Evolutionary conservation across 2,797 vertebrate genomes (phyloP).

Genomic region (Clamator glandarius): DNA sequence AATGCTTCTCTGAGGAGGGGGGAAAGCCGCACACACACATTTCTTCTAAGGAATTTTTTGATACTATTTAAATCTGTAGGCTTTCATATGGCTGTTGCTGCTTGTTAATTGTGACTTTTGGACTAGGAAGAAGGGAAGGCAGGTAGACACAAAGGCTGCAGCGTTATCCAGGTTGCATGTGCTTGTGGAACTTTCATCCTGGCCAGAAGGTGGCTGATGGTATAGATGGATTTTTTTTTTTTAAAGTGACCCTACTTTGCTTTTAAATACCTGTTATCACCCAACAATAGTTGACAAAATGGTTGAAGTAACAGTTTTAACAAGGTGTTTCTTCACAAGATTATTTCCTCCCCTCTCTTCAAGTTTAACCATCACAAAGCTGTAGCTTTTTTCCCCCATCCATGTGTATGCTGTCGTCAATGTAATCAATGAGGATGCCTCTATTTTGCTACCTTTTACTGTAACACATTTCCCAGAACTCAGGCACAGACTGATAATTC

Average conservation of each 20-base stretch:
- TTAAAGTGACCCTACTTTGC: not conserved
- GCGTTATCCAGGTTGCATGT: not conserved
- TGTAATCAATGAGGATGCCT: not conserved
- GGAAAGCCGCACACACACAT: fast-evolving
- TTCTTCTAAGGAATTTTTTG: not conserved
- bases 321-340: not conserved
- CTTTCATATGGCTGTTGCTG: not conserved
- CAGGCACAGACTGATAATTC: not conserved
- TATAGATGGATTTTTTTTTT: no score
- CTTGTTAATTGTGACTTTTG: not conserved
- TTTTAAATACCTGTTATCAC: not conserved
- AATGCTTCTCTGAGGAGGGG: not conserved
- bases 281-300: not conserved
- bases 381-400: not conserved
- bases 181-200: not conserved
- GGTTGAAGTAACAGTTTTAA: not conserved
- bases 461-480: not conserved
- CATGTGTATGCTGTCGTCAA: not conserved
- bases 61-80: not conserved
- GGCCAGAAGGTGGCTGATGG: not conserved
- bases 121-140: not conserved
- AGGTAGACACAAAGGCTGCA: not conserved
- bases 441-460: not conserved
- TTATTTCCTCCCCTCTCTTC: not conserved
- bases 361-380: not conserved